Conservation (phyloP, 2,113 vertebrate species). For the Amphiprion percula region DNA sequence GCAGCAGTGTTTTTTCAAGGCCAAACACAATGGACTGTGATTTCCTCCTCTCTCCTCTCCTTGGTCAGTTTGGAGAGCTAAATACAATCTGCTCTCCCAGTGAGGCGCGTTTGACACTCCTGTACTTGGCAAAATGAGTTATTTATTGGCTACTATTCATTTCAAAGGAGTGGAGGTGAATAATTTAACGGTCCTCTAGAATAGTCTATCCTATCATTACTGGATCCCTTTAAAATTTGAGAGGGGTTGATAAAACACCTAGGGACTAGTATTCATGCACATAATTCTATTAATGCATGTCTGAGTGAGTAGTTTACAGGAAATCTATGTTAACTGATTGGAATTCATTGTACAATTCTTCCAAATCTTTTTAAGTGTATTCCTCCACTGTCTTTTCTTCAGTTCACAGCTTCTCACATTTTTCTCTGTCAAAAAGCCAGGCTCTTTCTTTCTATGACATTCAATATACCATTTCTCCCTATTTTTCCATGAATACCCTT, state of each 20-base stretch:
- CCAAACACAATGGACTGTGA: constrained; percentile 65
- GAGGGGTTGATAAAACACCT: constrained; percentile 18
- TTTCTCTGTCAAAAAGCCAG: background rate
- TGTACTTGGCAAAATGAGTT: constrained; percentile 55
- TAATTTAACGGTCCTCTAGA: constrained; percentile 59
- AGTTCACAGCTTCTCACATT: background rate
- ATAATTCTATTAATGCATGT: constrained; percentile 35
- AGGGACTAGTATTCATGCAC: constrained; percentile 10
- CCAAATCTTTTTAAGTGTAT: background rate
- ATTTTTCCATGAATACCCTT: constrained; percentile 26
- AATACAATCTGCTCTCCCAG: constrained; percentile 49
- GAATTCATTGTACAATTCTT: background rate
- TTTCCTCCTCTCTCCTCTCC: constrained; percentile 53
- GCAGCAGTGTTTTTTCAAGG: constrained; percentile 45
- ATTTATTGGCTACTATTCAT: constrained; percentile 64
- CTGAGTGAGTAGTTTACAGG: constrained; percentile 23
- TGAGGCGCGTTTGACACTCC: constrained; percentile 57
- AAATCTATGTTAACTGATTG: constrained; percentile 7
- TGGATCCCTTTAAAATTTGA: constrained; percentile 48
- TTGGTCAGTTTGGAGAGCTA: constrained; percentile 51
- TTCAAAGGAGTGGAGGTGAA: constrained; percentile 56
- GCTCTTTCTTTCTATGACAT: background rate
- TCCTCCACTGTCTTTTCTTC: background rate
- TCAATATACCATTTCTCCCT: constrained; percentile 9
- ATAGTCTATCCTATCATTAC: constrained; percentile 46